phyloP scores from a whole-genome alignment of 2,113 vertebrate genomes.

The Sardina pilchardus region DNA sequence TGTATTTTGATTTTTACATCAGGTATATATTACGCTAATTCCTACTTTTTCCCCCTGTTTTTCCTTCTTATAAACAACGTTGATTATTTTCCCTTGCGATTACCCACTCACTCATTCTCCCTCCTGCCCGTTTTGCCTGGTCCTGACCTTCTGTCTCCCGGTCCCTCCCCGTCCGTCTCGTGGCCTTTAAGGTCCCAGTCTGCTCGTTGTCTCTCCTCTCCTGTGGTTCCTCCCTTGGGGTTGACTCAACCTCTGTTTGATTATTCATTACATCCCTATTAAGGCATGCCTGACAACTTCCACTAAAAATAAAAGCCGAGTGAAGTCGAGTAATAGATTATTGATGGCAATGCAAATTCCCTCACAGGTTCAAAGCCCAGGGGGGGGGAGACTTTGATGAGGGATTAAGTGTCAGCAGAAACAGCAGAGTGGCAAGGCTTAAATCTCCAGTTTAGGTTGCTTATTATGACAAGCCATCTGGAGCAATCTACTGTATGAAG shows the following conservation, averaged over 20 bases:
- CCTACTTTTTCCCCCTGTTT: conserved; percentile 34
- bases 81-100: background rate
- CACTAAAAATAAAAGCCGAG: background rate
- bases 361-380: background rate
- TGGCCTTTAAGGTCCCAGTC: background rate
- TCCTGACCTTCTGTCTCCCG: background rate
- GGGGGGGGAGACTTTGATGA: background rate
- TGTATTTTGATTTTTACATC: conserved; percentile 96
- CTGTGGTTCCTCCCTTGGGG: background rate
- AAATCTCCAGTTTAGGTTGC: background rate
- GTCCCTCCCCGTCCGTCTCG: background rate
- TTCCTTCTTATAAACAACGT: conserved; percentile 11
- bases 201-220: background rate
- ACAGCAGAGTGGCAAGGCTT: background rate
- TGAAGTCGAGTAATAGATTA: background rate
- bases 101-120: background rate
- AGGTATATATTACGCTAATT: conserved; percentile 79
- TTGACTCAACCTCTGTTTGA: background rate
- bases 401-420: background rate
- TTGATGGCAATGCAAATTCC: background rate
- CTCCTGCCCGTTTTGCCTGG: background rate
- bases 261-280: background rate
- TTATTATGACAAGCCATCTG: background rate
- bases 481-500: background rate
- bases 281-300: background rate